Percentiles rank a stretch among this genome's conserved stretches.
Evolutionary conservation across 2,888 invertebrate species (phyloP).

Genomic region (Rhaphigaster nebulosa): DNA sequence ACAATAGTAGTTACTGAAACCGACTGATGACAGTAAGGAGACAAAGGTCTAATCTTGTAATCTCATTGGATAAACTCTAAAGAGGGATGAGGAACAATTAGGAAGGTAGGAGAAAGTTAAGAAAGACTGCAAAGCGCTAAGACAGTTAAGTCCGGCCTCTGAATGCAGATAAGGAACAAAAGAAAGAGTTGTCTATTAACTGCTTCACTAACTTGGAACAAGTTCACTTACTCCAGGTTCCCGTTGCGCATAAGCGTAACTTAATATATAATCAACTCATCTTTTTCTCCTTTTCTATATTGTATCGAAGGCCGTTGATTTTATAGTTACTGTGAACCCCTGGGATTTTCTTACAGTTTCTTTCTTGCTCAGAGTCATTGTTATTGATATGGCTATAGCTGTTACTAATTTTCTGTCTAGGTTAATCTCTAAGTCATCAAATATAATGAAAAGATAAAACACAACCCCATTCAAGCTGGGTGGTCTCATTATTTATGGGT

Average conservation of each 20-base stretch:
- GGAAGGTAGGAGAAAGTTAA: background rate
- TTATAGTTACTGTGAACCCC: background rate
- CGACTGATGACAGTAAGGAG: background rate
- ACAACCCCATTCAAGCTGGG: too few relatives aligned
- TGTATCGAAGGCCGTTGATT: fast-evolving
- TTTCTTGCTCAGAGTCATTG: too few relatives aligned
- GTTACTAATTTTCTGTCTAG: too few relatives aligned
- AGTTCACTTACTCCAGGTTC: background rate
- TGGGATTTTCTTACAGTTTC: background rate
- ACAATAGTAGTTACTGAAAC: background rate
- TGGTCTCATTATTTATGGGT: too few relatives aligned
- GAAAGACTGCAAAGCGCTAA: background rate
- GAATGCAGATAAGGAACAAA: constrained; percentile 19
- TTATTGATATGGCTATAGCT: too few relatives aligned
- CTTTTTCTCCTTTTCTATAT: background rate
- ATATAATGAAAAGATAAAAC: too few relatives aligned
- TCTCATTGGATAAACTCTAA: constrained; percentile 6
- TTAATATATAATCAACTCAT: background rate
- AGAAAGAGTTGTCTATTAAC: background rate
- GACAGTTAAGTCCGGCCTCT: background rate
- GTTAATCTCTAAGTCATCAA: too few relatives aligned
- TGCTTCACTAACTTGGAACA: background rate
- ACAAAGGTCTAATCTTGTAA: background rate
- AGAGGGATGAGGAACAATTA: background rate
- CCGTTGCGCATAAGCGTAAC: background rate